Base-by-base conservation (phyloP, 2,113 vertebrate genomes). In the Onychostoma macrolepis region DNA sequence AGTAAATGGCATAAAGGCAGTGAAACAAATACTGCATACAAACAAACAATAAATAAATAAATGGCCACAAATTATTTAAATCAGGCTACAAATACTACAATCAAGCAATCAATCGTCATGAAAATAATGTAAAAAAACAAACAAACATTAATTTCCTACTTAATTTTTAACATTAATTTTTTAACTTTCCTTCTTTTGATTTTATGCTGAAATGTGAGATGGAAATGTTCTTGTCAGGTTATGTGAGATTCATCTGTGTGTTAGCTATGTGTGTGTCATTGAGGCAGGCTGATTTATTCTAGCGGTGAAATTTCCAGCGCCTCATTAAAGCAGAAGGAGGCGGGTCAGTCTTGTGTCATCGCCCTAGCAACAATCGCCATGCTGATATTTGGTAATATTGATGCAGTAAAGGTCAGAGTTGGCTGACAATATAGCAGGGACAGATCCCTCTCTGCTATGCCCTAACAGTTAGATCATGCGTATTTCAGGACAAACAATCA, bases 321-420 rank as follows among this genome's bases (percentile, higher is more conserved):
- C 85, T 80, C 82, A 80, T 85, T 84, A 89, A 80, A 45, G 30
- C 45, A 80, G 88, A 87, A 86, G 85, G 82, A 87, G 65, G 84
- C 53, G 85, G 11, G 10, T 12, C 72, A 74, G 80, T 61, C 41
- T 72, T 86, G 56, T 41, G 61, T 26, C 53, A 87, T 87, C 87
- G 87, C 83, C 41, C 9, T 65, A 87, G 87, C 91, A 90, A 90
- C 87, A 89, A 69, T 84, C 80, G 87, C 76, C 87, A 76, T 88
- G 81, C 81, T 87, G 90, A 80, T 93, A 89, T 92, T 89, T 89
- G 84, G 75, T 30, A 67, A 88, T 85, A 89, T 85, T 65, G 80
- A 86, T 89, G 84, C 50, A 50, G 85, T 45, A 93, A 92, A 92
- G 90, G 92, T 92, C 91, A 90, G 33, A 79, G 38, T 83, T 84